phyloP scores from a whole-genome alignment of 1,140 invertebrate genomes.

The Hypothenemus hampei region DNA sequence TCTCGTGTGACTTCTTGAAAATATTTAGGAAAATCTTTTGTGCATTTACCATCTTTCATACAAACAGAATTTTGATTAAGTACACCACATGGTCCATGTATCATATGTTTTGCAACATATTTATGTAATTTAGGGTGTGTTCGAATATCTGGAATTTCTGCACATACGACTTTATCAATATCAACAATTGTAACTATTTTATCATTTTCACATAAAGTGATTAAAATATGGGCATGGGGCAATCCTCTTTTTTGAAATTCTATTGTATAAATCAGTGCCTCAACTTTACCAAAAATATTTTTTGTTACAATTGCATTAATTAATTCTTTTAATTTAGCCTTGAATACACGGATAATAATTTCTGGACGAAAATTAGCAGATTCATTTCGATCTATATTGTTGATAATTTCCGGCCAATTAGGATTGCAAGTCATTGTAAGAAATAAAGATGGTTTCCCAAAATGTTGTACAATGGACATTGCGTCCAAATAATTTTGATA shows the following conservation, averaged over 20 bases:
- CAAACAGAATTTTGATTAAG: constrained; percentile 8
- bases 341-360: constrained; percentile 10
- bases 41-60: constrained; percentile 16
- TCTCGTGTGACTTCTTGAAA: neutral
- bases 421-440: constrained; percentile 27
- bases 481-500: neutral
- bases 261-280: constrained; percentile 11
- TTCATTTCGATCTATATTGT: constrained; percentile 3
- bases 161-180: constrained; percentile 46
- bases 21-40: neutral
- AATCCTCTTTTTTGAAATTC: constrained; percentile 26
- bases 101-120: constrained; percentile 41
- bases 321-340: constrained; percentile 8
- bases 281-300: constrained; percentile 6
- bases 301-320: constrained; percentile 11
- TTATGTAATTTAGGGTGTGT: constrained; percentile 43
- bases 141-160: constrained; percentile 52
- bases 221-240: too few species aligned
- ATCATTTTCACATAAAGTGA: constrained; percentile 1
- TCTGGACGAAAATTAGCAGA: constrained; percentile 9
- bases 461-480: neutral
- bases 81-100: constrained; percentile 50
- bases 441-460: constrained; percentile 9
- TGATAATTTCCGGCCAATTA: constrained; percentile 17
- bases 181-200: constrained; percentile 12